Evolutionary conservation across 2,113 vertebrate species (phyloP).

Genomic region (Oreochromis spilurus): DNA sequence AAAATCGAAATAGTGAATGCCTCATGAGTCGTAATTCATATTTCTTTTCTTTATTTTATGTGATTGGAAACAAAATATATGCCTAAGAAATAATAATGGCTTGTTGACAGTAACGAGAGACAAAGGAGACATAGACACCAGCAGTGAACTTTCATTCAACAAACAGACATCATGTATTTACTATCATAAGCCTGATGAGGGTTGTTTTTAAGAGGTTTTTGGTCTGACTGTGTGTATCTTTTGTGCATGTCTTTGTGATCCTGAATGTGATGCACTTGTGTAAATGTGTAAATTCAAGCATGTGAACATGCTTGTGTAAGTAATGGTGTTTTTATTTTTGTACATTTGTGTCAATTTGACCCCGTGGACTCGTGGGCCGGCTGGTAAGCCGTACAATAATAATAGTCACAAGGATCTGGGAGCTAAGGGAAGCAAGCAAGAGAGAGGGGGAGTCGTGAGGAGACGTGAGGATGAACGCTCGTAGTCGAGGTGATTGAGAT

Average conservation of each 20-base stretch:
- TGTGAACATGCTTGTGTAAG: background rate
- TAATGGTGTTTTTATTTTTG: background rate
- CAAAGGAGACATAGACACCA: background rate
- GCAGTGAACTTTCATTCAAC: background rate
- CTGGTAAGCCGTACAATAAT: background rate
- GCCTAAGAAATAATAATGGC: background rate
- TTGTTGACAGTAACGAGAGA: background rate
- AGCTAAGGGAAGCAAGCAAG: background rate
- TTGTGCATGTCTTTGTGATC: background rate
- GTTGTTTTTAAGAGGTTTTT: background rate
- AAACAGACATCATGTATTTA: background rate
- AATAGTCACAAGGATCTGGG: background rate
- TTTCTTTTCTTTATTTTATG: background rate
- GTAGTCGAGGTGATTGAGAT: background rate
- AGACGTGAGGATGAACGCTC: background rate
- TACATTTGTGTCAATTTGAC: background rate
- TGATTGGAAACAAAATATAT: background rate
- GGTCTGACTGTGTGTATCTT: background rate
- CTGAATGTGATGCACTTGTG: background rate
- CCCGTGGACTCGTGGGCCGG: background rate
- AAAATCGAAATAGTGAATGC: background rate
- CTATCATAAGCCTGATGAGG: background rate
- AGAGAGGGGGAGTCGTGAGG: background rate
- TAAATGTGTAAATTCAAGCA: background rate
- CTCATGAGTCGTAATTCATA: background rate